Evolutionary conservation across 2,888 invertebrate genomes (phyloP), one percentile per base, ranked within the genome.

Genomic region (Phengaris alcon): DNA sequence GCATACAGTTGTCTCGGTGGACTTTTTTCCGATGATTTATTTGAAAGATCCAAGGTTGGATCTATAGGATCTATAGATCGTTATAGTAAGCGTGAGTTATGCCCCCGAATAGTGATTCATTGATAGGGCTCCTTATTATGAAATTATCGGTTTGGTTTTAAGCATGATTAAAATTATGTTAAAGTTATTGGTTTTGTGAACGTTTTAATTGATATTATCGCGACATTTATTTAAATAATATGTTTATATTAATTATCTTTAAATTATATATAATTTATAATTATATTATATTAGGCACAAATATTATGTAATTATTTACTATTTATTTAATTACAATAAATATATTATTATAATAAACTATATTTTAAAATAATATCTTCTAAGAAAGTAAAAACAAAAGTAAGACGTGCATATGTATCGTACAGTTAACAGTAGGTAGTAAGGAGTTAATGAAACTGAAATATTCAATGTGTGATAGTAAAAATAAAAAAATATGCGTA

Each of bases 21-120:
- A 84, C 83, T 85, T 90, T 90, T 91, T 91, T 90, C 88, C 86
- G 80, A 87, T 88, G 87, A 91, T 89, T 91, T 89, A 91, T 90
- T 89, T 90, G 91, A 91, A 90, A 85, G 87, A 87, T 87, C 86
- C 82, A 82, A 78, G 81, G 80, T 77, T 80, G 82, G 87, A 88
- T 89, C 87, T 88, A 87, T 88, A 88, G 84, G 87, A 89, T 89
- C 86, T 88, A 89, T 90, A 90, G 90, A 88, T 87, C 87, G 82
- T 85, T 89, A 88, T 86, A 86, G 85, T 81, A 79, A 77, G 80
- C 82, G 92, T 93, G 93, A 93, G 86, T 89, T 93, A 93, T 92
- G 92, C 84, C 77, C 77, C 80, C 80, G 84, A 79, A 80, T 80
- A 79, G 79, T 83, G 84, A 85, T 85, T 84, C 87, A 87, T 86